phyloP scores from a whole-genome alignment of 2,888 invertebrate genomes.

The Acronicta leporina region DNA sequence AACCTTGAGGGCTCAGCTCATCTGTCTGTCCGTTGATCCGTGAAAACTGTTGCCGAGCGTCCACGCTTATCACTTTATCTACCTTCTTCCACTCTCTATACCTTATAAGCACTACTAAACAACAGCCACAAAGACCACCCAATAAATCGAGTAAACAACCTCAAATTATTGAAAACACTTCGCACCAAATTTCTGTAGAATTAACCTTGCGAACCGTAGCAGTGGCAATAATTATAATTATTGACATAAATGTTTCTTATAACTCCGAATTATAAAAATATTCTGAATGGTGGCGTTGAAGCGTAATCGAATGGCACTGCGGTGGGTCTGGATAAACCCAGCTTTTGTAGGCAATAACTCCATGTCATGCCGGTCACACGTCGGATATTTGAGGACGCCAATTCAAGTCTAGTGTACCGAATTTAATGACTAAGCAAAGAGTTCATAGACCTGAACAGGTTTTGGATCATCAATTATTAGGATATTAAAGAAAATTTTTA shows the following conservation, averaged over 20 bases:
- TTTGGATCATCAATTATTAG: constrained; percentile 1
- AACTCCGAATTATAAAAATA: constrained; percentile 22
- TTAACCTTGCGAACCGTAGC: constrained; percentile 6
- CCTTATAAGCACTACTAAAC: constrained; percentile 32
- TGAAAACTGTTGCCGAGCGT: constrained; percentile 62
- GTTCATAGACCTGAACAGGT: constrained; percentile 13
- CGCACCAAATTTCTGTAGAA: not conserved
- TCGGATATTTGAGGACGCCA: constrained; percentile 23
- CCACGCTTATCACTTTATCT: constrained; percentile 60
- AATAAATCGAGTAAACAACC: not conserved
- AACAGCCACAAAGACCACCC: not conserved
- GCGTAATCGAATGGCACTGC: constrained; percentile 30
- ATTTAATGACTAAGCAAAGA: constrained; percentile 18
- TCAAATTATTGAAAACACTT: not conserved
- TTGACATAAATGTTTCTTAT: constrained; percentile 23
- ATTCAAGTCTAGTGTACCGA: constrained; percentile 30
- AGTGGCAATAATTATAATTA: constrained; percentile 19
- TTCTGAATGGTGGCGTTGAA: constrained; percentile 23
- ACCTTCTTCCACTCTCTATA: constrained; percentile 31
- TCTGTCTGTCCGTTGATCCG: constrained; percentile 58
- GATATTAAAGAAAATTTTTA: not conserved
- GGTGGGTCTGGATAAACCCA: constrained; percentile 38
- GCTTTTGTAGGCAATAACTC: constrained; percentile 21
- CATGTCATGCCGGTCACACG: constrained; percentile 25
- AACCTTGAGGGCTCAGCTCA: constrained; percentile 56